These are phyloP conservation scores for Chironomus striatipennis DNA, from an alignment of 1,140 invertebrate genomes.

Conservation along the genomic window DNA sequence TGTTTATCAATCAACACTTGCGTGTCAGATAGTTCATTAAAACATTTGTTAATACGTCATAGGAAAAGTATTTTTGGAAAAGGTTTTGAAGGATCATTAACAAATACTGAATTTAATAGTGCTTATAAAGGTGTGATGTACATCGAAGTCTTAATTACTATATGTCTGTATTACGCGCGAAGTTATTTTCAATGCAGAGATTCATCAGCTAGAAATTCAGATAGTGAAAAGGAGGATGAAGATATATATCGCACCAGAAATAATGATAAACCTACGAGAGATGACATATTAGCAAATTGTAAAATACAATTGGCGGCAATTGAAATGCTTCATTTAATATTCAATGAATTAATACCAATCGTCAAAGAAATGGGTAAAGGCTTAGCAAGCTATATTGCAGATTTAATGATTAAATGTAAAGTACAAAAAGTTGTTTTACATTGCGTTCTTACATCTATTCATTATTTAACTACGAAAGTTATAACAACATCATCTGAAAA, in stretches of 20 bases:
- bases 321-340: conserved; percentile 68
- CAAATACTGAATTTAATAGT: conserved; percentile 50
- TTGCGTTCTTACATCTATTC: conserved; percentile 70
- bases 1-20: conserved; percentile 62
- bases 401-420: conserved; percentile 73
- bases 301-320: conserved; percentile 67
- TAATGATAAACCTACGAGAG: conserved; percentile 55
- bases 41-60: conserved; percentile 61
- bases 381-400: conserved; percentile 73
- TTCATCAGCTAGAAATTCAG: neutral
- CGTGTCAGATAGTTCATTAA: conserved; percentile 45
- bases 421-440: conserved; percentile 83
- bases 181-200: conserved; percentile 64
- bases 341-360: conserved; percentile 68
- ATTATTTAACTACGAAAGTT: conserved; percentile 41
- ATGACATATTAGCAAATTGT: conserved; percentile 67
- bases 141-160: conserved; percentile 68
- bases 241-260: conserved; percentile 29
- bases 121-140: conserved; percentile 70
- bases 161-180: conserved; percentile 71
- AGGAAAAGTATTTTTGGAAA: conserved; percentile 72
- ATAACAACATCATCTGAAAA: conserved; percentile 68
- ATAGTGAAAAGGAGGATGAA: neutral
- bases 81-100: conserved; percentile 63
- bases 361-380: conserved; percentile 74